Evolutionary conservation across 1,140 invertebrate species (phyloP).

Genomic region (Drosophila rhopaloa): DNA sequence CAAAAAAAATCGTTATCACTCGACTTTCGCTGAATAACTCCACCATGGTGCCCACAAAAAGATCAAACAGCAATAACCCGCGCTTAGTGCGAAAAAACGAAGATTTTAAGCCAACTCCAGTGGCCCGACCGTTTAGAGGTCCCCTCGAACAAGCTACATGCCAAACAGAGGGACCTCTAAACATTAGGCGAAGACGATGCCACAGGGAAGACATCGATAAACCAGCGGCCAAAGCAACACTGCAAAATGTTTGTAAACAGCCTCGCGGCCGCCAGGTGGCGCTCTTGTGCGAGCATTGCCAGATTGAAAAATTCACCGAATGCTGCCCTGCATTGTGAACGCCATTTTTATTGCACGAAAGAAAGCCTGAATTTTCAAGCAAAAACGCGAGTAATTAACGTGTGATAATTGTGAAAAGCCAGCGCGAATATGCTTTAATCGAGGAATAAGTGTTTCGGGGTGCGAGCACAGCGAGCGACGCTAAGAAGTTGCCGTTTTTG

Average conservation of each 20-base stretch:
- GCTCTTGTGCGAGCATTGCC: constrained; percentile 51
- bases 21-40: constrained; percentile 6
- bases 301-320: constrained; percentile 14
- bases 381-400: constrained; percentile 16
- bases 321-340: constrained; percentile 47
- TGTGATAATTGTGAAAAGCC: constrained; percentile 2
- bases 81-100: constrained; percentile 28
- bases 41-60: constrained; percentile 15
- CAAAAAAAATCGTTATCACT: constrained; percentile 30
- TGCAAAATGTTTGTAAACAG: constrained; percentile 69
- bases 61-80: constrained; percentile 5
- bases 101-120: constrained; percentile 67
- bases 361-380: constrained; percentile 55
- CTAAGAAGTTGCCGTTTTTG: constrained; percentile 6
- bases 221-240: constrained; percentile 62
- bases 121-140: constrained; percentile 65
- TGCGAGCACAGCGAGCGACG: constrained; percentile 1
- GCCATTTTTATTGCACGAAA: constrained; percentile 67
- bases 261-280: constrained; percentile 51
- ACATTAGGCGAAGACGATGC: constrained; percentile 72
- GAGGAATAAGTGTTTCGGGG: not conserved
- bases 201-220: constrained; percentile 65
- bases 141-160: constrained; percentile 66
- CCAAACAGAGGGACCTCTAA: constrained; percentile 69
- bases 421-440: constrained; percentile 18